Evolutionary conservation across 2,888 invertebrate species (phyloP), one percentile per base, ranked within the genome.

Genomic region (Netelia fuscicornis): DNA sequence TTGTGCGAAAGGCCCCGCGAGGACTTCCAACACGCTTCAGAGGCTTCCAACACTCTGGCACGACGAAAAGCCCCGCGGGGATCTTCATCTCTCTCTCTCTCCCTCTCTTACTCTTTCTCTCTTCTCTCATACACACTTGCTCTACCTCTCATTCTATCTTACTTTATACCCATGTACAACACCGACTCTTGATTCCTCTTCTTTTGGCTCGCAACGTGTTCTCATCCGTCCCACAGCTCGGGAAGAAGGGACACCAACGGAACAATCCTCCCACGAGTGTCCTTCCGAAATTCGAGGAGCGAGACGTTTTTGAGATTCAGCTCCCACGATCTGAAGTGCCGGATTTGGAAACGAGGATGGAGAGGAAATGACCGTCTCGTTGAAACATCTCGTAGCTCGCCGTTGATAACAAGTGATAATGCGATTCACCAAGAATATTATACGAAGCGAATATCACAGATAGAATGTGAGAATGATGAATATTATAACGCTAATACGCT

Each of bases 1-100:
- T 92, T 92, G 92, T 92, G 90, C 85, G 67, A 89, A 89, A 89
- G 90, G 89, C 88, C 90, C 90, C 89, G 89, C 89, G 88, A 91
- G 90, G 89, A 90, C 88, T 90, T 87, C 87, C 88, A 88, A 89
- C 88, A 88, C 87, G 79, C 74, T 82, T 82, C 71, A 30, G 65
- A 80, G 42, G 72, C 87, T 86, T 78, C 77, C 72, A 60, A 72
- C 74, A 52, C 76, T 62, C 25, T 9, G 11, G 20, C n/a, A 37
- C 77, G 77, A 62, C 76, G 80, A 76, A 77, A 84, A 77, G 80
- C 76, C 77, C 83, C 62, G 68, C 72, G 60, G 84, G 84, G 72
- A 64, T 67, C 17, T 76, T 67, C 20, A 17, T 79, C 70, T 64
- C 67, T 13, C 44, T 58, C 11, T 37, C 20, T 70, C 13, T 70